These are phyloP conservation scores for Hedychridium roseum DNA, from an alignment of 2,888 invertebrate species.

Conservation along the genomic window DNA sequence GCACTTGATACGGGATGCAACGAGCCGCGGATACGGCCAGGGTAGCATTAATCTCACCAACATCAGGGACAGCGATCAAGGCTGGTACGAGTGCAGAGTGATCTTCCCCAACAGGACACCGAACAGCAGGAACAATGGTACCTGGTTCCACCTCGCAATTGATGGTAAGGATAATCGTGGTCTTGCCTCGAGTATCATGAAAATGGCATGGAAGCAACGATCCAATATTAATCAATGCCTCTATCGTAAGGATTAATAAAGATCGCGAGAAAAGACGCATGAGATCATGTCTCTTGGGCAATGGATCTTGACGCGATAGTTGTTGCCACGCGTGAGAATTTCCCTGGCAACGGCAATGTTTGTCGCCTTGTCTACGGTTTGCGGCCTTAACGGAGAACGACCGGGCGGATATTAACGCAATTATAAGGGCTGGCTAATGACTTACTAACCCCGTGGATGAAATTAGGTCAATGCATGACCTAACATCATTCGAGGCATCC, in stretches of 20 bases:
- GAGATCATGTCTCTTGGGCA: no score
- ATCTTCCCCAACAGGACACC: conserved; percentile 88
- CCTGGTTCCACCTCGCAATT: conserved; percentile 87
- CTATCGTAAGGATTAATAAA: no score
- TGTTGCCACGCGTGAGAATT: no score
- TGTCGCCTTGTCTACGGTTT: no score
- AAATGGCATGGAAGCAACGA: neutral
- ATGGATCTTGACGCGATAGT: no score
- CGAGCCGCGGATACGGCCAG: conserved; percentile 70
- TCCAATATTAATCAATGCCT: no score
- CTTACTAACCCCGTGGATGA: conserved; percentile 28
- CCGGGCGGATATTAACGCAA: conserved; percentile 29
- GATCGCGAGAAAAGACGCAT: no score
- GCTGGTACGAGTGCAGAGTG: conserved; percentile 91
- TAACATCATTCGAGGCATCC: conserved; percentile 18
- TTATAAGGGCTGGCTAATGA: conserved; percentile 26
- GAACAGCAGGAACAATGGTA: conserved; percentile 86
- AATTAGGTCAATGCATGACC: conserved; percentile 30
- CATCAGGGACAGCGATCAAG: conserved; percentile 87
- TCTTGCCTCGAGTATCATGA: neutral
- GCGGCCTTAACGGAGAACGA: no score
- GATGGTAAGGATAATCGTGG: conserved; percentile 72
- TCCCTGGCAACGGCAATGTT: no score
- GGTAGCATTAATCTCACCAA: conserved; percentile 86
- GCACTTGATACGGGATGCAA: conserved; percentile 69